Conservation (phyloP, 2,113 vertebrate genomes). For the Chloropsis hardwickii region DNA sequence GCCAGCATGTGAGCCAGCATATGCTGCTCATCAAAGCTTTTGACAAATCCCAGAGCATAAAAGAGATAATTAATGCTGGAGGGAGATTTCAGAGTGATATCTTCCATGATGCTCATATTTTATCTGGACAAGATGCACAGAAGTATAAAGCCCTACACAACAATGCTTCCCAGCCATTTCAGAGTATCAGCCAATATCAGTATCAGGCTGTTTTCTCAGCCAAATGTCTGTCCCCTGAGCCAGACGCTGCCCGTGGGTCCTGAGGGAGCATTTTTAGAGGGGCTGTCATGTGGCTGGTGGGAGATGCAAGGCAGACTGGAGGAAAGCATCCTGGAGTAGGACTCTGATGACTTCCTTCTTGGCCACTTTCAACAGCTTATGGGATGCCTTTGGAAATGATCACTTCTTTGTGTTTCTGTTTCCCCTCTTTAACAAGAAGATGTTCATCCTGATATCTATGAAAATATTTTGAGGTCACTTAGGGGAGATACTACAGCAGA, state of each 20-base stretch:
- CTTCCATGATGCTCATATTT: not conserved
- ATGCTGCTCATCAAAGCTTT: not conserved
- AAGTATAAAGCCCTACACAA: not conserved
- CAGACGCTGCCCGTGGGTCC: accelerated
- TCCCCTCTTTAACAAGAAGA: not conserved
- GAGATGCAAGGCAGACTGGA: not conserved
- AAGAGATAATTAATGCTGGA: not conserved
- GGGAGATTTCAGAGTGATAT: not conserved
- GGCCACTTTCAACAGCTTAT: not conserved
- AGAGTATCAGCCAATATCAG: not conserved
- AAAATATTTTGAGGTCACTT: not conserved
- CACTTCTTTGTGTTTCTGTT: not conserved
- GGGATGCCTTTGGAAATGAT: not conserved
- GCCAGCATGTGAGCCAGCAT: not conserved
- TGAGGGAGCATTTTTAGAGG: not conserved
- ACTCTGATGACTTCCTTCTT: not conserved
- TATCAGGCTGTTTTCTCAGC: not conserved
- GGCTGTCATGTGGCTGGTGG: not conserved
- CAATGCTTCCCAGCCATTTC: not conserved
- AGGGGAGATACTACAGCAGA: not conserved
- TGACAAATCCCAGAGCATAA: not conserved
- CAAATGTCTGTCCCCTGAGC: accelerated
- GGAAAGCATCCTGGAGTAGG: not conserved
- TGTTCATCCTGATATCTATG: not conserved
- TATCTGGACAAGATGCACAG: not conserved